These are phyloP conservation scores for Novumbra hubbsi DNA, from an alignment of 2,797 vertebrate species.

Conservation along the genomic window DNA sequence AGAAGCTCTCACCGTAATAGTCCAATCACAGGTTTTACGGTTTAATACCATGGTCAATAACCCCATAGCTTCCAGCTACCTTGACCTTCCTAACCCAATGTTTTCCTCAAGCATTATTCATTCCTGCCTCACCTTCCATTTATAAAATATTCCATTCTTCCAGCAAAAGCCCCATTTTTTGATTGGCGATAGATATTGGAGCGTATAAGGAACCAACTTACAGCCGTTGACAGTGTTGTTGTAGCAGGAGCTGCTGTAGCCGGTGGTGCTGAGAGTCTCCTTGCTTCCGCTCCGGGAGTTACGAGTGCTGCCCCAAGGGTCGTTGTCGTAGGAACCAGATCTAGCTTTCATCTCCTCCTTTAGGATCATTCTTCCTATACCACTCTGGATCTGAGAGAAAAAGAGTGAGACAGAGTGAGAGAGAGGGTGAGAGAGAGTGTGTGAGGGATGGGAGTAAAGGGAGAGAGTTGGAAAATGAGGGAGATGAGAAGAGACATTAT, in stretches of 20 bases:
- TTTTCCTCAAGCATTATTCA: constrained; percentile 13
- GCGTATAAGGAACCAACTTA: constrained; percentile 65
- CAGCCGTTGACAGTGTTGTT: constrained; percentile 92
- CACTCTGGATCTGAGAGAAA: constrained; percentile 84
- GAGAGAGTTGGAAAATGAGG: background rate
- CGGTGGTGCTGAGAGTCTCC: constrained; percentile 86
- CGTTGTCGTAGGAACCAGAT: constrained; percentile 90
- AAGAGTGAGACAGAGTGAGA: constrained; percentile 42
- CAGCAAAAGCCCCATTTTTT: background rate
- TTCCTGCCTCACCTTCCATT: constrained; percentile 13
- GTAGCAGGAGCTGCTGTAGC: constrained; percentile 80
- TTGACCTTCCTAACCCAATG: constrained; percentile 39
- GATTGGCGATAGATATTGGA: constrained; percentile 25
- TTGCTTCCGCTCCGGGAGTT: constrained; percentile 93
- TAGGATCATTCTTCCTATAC: constrained; percentile 95
- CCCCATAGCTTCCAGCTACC: constrained; percentile 36
- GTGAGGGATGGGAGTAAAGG: background rate
- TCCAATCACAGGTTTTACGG: background rate
- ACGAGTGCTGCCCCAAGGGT: constrained; percentile 93
- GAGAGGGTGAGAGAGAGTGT: constrained; percentile 41
- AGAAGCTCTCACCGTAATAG: background rate
- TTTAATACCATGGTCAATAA: constrained; percentile 34
- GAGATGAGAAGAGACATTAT: background rate
- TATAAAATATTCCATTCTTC: constrained; percentile 10
- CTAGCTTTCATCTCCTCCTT: constrained; percentile 99